Conservation (phyloP, 2,888 invertebrate species). For the Scaptomyza tumidula region DNA sequence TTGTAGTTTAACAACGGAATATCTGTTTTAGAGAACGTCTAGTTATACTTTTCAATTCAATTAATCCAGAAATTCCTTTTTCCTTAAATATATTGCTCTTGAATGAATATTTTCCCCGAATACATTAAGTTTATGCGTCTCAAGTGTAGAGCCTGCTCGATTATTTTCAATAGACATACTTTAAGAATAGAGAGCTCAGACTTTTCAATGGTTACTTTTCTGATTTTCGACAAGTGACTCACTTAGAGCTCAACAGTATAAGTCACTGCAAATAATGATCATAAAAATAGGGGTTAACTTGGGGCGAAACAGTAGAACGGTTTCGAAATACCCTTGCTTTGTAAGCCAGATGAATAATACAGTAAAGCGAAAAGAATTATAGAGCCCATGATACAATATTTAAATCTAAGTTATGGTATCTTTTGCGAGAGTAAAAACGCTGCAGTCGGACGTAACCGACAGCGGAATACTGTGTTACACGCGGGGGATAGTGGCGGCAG, state of each 20-base stretch:
- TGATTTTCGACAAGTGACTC: slow-evolving; percentile 34
- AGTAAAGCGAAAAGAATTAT: no score
- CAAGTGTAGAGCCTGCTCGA: background rate
- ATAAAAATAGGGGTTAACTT: background rate
- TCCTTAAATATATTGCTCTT: background rate
- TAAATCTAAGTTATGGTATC: background rate
- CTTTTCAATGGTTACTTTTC: background rate
- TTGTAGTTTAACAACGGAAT: no score
- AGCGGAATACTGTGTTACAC: no score
- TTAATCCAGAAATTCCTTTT: no score
- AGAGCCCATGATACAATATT: no score
- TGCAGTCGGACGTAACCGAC: no score
- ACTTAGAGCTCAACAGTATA: slow-evolving; percentile 22
- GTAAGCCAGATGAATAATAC: no score
- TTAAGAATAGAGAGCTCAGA: slow-evolving; percentile 8
- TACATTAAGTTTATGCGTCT: background rate
- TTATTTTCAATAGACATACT: slow-evolving; percentile 14
- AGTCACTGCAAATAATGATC: slow-evolving; percentile 44
- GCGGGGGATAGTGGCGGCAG: no score
- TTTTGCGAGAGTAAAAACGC: no score
- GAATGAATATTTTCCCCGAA: background rate
- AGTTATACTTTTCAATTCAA: no score
- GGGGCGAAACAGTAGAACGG: background rate
- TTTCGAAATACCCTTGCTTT: background rate
- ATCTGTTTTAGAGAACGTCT: no score